A percentile compares a stretch with the other conserved stretches of the same genome.
phyloP scores from a whole-genome alignment of 2,888 invertebrate genomes.

The Xanthorhoe designata region DNA sequence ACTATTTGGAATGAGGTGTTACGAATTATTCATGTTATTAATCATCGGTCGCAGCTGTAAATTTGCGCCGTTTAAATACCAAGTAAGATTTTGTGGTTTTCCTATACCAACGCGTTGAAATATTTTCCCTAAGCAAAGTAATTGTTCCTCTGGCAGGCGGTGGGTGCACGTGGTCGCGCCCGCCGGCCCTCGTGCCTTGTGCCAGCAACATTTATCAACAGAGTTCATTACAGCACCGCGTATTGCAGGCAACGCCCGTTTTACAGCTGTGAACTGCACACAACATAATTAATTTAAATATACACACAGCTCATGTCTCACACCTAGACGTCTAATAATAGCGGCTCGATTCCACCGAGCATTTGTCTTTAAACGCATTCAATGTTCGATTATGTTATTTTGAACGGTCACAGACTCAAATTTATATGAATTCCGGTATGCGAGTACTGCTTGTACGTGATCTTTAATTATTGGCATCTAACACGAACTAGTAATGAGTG shows the following conservation, averaged over 20 bases:
- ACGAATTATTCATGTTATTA: slow-evolving; percentile 26
- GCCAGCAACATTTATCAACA: slow-evolving; percentile 36
- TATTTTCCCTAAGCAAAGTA: slow-evolving; percentile 17
- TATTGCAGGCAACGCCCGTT: slow-evolving; percentile 37
- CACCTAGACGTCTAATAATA: slow-evolving; percentile 51
- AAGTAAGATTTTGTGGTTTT: slow-evolving; percentile 38
- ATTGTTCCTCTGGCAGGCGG: not conserved
- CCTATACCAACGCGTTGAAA: slow-evolving; percentile 27
- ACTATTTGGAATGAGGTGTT: slow-evolving; percentile 17
- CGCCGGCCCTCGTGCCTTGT: slow-evolving; percentile 22
- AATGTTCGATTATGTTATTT: slow-evolving; percentile 32
- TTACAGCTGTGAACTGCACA: slow-evolving; percentile 37
- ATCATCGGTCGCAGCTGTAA: slow-evolving; percentile 7
- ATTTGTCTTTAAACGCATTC: slow-evolving; percentile 44
- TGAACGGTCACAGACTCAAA: slow-evolving; percentile 15
- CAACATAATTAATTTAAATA: slow-evolving; percentile 52
- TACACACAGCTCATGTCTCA: slow-evolving; percentile 47
- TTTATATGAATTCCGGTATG: slow-evolving; percentile 22
- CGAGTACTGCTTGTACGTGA: slow-evolving; percentile 10
- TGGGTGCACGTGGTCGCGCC: slow-evolving; percentile 19
- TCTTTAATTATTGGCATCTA: slow-evolving; percentile 22
- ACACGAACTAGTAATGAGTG: not conserved
- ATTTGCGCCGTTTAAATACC: slow-evolving; percentile 16
- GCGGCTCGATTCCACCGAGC: slow-evolving; percentile 40
- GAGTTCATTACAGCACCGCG: slow-evolving; percentile 32